Percentiles rank a stretch among this genome's conserved stretches.
Evolutionary conservation across 53 echinoderm and acorn worm species (phyloP).

Genomic region (Crossaster papposus): DNA sequence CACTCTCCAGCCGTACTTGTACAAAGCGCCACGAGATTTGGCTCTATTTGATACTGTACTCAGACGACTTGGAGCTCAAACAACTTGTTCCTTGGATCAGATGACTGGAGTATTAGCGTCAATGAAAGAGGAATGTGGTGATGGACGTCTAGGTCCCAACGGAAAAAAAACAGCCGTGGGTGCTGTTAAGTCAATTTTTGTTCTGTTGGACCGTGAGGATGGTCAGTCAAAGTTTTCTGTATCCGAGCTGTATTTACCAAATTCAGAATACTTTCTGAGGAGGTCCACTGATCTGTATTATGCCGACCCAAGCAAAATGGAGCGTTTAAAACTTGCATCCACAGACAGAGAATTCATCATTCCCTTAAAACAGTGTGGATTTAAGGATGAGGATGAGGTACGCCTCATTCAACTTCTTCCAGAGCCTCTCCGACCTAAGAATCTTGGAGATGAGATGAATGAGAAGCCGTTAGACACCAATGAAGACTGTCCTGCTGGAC

Average conservation of each 20-base stretch:
- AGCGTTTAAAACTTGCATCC: conserved; percentile 2
- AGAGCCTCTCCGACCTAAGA: conserved; percentile 34
- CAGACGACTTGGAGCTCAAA: conserved; percentile 36
- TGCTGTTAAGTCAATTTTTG: conserved; percentile 38
- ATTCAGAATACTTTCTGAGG: conserved; percentile 7
- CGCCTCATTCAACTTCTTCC: conserved; percentile 46
- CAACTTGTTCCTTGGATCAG: conserved; percentile 37
- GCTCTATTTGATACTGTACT: conserved; percentile 31
- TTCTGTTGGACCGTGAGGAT: background rate
- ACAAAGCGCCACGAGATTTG: conserved; percentile 44
- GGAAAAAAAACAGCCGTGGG: conserved; percentile 15
- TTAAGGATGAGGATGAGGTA: conserved; percentile 19
- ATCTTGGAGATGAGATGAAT: conserved; percentile 51
- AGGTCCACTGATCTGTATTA: conserved; percentile 28
- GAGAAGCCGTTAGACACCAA: conserved; percentile 33
- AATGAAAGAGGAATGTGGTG: conserved; percentile 24
- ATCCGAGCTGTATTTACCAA: conserved; percentile 37
- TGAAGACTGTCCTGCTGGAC: conserved; percentile 38
- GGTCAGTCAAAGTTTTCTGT: conserved; percentile 16
- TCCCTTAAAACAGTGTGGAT: conserved; percentile 46
- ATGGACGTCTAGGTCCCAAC: conserved; percentile 33
- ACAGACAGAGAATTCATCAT: conserved; percentile 52
- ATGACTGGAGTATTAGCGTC: conserved; percentile 31
- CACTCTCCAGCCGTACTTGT: conserved; percentile 46
- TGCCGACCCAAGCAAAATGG: conserved; percentile 33